phyloP scores from a whole-genome alignment of 2,797 vertebrate species.

The Eidolon dupreanum region DNA sequence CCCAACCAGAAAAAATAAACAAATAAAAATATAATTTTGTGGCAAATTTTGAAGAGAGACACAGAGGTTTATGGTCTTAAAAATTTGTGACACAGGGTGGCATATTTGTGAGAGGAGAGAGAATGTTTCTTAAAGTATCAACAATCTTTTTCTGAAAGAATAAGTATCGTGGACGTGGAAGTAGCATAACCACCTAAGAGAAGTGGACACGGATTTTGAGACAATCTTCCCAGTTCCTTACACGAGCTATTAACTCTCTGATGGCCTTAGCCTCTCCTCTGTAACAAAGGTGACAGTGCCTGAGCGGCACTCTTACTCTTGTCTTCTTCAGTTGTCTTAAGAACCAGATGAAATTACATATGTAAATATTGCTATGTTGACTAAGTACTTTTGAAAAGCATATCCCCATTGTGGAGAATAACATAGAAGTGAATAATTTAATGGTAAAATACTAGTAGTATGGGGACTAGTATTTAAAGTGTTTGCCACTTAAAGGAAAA shows the following conservation, averaged over 20 bases:
- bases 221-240: rapidly evolving
- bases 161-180: background rate
- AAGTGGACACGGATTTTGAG: background rate
- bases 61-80: background rate
- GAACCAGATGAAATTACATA: background rate
- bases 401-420: background rate
- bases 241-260: rapidly evolving
- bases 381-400: background rate
- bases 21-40: background rate
- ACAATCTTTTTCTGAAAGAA: background rate
- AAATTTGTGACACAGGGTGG: background rate
- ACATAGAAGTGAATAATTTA: background rate
- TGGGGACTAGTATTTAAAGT: background rate
- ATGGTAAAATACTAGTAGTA: background rate
- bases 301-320: background rate
- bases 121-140: background rate
- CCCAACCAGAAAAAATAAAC: background rate
- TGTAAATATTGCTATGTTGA: background rate
- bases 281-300: background rate
- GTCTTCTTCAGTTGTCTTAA: background rate
- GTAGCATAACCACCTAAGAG: rapidly evolving
- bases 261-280: background rate
- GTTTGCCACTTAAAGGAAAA: background rate
- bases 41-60: background rate
- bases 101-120: background rate